Conservation (phyloP, 2,797 vertebrate genomes). For the Nannoperca obscura region DNA sequence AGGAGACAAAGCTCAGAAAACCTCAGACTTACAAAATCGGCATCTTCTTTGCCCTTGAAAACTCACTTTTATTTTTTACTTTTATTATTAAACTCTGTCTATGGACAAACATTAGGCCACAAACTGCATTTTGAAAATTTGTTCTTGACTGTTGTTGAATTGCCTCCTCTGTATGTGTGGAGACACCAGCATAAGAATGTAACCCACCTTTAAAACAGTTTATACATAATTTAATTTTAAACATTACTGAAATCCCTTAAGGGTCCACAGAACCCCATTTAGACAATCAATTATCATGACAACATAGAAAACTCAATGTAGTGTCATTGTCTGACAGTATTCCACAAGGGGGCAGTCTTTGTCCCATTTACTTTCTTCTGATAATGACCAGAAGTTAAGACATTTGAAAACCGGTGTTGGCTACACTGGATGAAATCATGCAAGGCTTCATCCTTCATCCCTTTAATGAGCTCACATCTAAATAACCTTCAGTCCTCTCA, state of each 20-base stretch:
- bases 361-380: not conserved
- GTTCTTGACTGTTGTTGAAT: not conserved
- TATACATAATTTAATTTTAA: not conserved
- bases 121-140: not conserved
- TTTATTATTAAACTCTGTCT: not conserved
- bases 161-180: not conserved
- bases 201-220: not conserved
- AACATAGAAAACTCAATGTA: not conserved
- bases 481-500: slow-evolving; percentile 62
- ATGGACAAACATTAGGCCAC: not conserved
- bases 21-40: too few species aligned
- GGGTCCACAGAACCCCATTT: not conserved
- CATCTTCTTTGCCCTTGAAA: not conserved
- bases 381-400: not conserved
- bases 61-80: not conserved
- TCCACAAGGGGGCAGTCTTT: slow-evolving; percentile 69
- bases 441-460: not conserved
- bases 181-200: not conserved
- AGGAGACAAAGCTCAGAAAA: too few species aligned
- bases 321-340: not conserved
- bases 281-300: not conserved
- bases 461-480: not conserved
- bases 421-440: not conserved
- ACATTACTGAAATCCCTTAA: not conserved
- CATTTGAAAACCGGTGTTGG: not conserved